These are phyloP conservation scores for Ammodramus savannarum DNA, from an alignment of 2,113 vertebrate genomes.

Conservation along the genomic window DNA sequence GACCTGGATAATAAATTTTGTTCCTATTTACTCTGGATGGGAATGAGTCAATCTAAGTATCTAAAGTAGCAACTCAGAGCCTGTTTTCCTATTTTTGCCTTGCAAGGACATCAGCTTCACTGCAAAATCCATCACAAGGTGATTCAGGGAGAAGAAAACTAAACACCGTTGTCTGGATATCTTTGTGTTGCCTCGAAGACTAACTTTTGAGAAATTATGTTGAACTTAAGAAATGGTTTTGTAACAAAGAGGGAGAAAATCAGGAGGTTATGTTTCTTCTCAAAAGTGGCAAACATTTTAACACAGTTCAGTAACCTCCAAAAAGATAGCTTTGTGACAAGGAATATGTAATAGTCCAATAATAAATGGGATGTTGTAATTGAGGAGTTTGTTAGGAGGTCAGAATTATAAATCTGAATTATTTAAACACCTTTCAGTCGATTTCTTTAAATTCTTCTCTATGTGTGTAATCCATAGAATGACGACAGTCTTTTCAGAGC, in stretches of 20 bases:
- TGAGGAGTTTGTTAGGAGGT: not conserved
- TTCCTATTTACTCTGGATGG: not conserved
- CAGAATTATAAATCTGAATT: not conserved
- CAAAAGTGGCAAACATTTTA: not conserved
- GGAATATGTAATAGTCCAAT: not conserved
- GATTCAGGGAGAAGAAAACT: not conserved
- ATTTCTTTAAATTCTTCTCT: not conserved
- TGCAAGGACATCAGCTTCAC: not conserved
- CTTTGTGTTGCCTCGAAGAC: not conserved
- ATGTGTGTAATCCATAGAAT: not conserved
- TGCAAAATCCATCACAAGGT: not conserved
- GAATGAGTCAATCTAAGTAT: not conserved
- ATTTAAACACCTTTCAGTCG: not conserved
- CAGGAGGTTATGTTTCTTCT: not conserved
- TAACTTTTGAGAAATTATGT: not conserved
- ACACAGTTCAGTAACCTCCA: not conserved
- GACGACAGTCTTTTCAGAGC: not conserved
- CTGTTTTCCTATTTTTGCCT: not conserved
- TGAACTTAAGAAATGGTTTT: not conserved
- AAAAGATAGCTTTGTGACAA: not conserved
- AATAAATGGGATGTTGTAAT: not conserved
- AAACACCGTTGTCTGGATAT: not conserved
- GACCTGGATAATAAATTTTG: not conserved
- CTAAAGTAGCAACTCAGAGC: not conserved
- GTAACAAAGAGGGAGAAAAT: not conserved